Percentiles rank a stretch among this genome's conserved stretches.
Evolutionary conservation across 2,888 invertebrate species (phyloP).

Genomic region (Cenopis cana): DNA sequence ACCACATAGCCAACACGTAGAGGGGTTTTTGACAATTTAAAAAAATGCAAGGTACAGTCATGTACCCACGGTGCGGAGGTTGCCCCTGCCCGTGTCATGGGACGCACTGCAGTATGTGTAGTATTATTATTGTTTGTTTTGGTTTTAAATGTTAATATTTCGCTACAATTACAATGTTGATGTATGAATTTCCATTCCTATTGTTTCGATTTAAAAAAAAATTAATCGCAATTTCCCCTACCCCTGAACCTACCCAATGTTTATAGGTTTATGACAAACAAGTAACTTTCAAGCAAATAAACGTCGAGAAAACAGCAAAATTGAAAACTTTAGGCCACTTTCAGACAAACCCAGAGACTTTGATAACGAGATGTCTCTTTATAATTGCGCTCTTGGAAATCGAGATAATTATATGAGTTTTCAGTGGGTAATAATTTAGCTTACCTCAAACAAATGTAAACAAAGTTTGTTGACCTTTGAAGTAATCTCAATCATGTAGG

Average conservation of each 20-base stretch:
- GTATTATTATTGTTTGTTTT: background rate
- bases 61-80: too few relatives aligned
- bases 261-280: constrained; percentile 18
- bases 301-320: constrained; percentile 31
- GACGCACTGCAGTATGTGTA: constrained; percentile 1
- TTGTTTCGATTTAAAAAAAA: too few relatives aligned
- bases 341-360: constrained; percentile 6
- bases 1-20: too few relatives aligned
- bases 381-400: constrained; percentile 30
- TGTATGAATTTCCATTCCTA: too few relatives aligned
- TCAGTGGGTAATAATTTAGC: constrained; percentile 17
- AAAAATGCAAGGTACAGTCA: too few relatives aligned
- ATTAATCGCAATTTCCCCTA: too few relatives aligned
- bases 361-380: constrained; percentile 26
- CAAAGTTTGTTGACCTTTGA: constrained; percentile 6
- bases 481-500: too few relatives aligned
- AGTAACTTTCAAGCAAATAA: constrained; percentile 30
- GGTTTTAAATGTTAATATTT: too few relatives aligned
- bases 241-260: too few relatives aligned
- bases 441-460: constrained; percentile 24
- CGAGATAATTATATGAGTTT: constrained; percentile 29
- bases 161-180: too few relatives aligned
- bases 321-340: constrained; percentile 34
- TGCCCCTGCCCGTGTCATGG: too few relatives aligned
- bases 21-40: too few relatives aligned